Conservation (phyloP, 2,797 vertebrate species). For the Erpetoichthys calabaricus region DNA sequence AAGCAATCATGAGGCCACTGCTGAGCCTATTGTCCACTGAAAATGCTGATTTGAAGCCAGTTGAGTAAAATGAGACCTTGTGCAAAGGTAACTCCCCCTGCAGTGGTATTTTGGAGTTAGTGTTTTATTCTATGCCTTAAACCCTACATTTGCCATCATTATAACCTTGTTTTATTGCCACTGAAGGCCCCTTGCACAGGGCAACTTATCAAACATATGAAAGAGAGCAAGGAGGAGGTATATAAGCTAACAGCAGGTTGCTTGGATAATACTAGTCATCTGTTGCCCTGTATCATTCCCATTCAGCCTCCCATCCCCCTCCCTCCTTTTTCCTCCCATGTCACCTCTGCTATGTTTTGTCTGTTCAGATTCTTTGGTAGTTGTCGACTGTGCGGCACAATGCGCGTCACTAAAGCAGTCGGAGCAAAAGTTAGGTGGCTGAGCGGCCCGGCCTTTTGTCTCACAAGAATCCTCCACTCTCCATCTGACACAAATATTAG, state of each 20-base stretch:
- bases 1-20: constrained; percentile 95
- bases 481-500: constrained; percentile 1
- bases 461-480: constrained; percentile 1
- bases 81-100: constrained; percentile 52
- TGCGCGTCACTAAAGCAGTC: constrained; percentile 6
- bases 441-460: constrained; percentile 10
- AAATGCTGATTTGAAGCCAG: constrained; percentile 73
- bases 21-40: constrained; percentile 94
- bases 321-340: constrained; percentile 39
- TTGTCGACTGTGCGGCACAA: constrained; percentile 9
- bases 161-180: constrained; percentile 40
- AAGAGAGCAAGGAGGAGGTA: constrained; percentile 45
- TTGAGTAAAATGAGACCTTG: constrained; percentile 56
- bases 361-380: constrained; percentile 19
- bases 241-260: constrained; percentile 47
- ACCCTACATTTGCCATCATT: constrained; percentile 46
- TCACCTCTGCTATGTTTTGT: constrained; percentile 25
- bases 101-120: constrained; percentile 41
- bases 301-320: constrained; percentile 31
- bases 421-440: constrained; percentile 5
- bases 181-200: constrained; percentile 38
- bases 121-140: constrained; percentile 46
- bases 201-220: constrained; percentile 35
- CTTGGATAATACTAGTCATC: constrained; percentile 61
- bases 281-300: constrained; percentile 54